These are phyloP conservation scores for Agrochola macilenta DNA, from an alignment of 2,888 invertebrate genomes.

Conservation along the genomic window DNA sequence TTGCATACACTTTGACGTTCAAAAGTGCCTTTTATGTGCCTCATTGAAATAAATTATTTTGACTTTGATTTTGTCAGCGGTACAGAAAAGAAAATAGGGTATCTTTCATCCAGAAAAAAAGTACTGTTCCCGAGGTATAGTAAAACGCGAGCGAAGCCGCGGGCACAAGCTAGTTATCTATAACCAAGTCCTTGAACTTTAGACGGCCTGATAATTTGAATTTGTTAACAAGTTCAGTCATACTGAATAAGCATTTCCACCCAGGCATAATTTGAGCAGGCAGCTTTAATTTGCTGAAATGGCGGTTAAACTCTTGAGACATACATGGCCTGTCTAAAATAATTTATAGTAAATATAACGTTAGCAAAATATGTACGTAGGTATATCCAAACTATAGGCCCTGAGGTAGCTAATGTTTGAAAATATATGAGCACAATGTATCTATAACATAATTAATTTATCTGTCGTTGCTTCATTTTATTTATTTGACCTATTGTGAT, in stretches of 20 bases:
- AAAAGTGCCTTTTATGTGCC: too few relatives aligned
- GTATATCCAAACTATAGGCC: background rate
- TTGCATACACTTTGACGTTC: too few relatives aligned
- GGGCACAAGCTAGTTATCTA: too few relatives aligned
- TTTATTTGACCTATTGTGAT: too few relatives aligned
- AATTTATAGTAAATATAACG: background rate
- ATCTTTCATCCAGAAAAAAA: too few relatives aligned
- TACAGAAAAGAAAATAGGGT: background rate
- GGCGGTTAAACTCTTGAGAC: background rate
- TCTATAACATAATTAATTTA: too few relatives aligned
- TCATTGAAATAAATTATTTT: too few relatives aligned
- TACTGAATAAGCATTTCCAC: slow-evolving; percentile 13
- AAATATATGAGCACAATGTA: too few relatives aligned
- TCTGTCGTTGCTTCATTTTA: too few relatives aligned
- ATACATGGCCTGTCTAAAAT: background rate
- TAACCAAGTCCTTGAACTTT: background rate
- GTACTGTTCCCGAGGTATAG: background rate
- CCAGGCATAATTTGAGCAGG: slow-evolving; percentile 19
- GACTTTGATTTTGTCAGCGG: too few relatives aligned
- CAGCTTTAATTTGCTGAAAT: slow-evolving; percentile 14
- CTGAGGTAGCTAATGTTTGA: too few relatives aligned
- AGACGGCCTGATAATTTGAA: background rate
- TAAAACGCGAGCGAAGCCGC: background rate
- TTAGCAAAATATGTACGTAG: background rate
- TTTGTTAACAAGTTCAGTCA: slow-evolving; percentile 17